A percentile compares a stretch with the other conserved stretches of the same genome.
phyloP scores from a whole-genome alignment of 2,113 vertebrate species.

The Conger conger region DNA sequence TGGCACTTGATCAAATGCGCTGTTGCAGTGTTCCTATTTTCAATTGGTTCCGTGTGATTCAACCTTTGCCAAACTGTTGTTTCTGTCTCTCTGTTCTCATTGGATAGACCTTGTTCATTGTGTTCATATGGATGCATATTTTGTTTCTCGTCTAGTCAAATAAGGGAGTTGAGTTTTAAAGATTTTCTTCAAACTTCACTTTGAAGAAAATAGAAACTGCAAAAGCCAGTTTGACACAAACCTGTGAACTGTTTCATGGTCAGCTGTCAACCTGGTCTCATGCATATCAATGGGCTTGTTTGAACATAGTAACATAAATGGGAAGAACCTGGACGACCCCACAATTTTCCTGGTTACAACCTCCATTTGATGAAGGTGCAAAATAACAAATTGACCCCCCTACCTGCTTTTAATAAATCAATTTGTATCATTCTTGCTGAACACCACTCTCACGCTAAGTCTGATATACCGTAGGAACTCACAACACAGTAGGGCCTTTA shows the following conservation, averaged over 20 bases:
- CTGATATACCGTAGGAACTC: slow-evolving; percentile 22
- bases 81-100: neutral
- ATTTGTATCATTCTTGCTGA: slow-evolving; percentile 13
- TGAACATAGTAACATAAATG: neutral
- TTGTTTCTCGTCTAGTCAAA: neutral
- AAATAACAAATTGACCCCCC: slow-evolving; percentile 16
- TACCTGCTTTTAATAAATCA: slow-evolving; percentile 21
- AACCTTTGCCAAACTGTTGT: neutral
- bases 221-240: neutral
- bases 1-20: neutral
- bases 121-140: neutral
- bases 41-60: neutral
- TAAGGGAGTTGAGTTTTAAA: no score
- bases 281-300: neutral
- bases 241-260: neutral
- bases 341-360: neutral
- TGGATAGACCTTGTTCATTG: neutral
- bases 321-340: neutral
- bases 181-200: no score
- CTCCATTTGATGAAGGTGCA: slow-evolving; percentile 1
- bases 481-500: slow-evolving; percentile 1
- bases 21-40: neutral
- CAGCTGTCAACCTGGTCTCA: neutral
- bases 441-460: neutral
- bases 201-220: neutral